phyloP scores from a whole-genome alignment of 2,888 invertebrate genomes.

The Poecilobothrus nobilitatus region DNA sequence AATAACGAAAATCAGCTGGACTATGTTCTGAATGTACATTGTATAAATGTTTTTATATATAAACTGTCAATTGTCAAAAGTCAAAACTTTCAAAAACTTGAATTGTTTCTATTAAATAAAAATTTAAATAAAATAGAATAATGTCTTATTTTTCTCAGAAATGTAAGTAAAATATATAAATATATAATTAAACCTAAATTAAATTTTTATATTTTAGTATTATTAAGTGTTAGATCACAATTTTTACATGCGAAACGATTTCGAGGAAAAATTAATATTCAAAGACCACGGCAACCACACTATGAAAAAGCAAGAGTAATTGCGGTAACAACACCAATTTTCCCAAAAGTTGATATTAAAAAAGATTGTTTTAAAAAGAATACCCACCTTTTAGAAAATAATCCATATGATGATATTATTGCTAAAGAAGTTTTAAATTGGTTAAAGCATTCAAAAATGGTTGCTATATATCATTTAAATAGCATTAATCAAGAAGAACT shows the following conservation, averaged over 20 bases:
- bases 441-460: conserved; percentile 62
- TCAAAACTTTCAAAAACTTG: too few relatives aligned
- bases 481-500: conserved; percentile 57
- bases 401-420: conserved; percentile 64
- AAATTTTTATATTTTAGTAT: conserved; percentile 36
- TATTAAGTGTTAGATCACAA: conserved; percentile 43
- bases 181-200: too few relatives aligned
- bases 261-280: conserved; percentile 69
- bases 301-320: conserved; percentile 58
- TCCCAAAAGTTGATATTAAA: conserved; percentile 47
- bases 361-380: conserved; percentile 47
- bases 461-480: conserved; percentile 65
- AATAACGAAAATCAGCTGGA: too few relatives aligned
- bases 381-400: conserved; percentile 38
- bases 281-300: conserved; percentile 62
- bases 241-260: conserved; percentile 55
- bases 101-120: too few relatives aligned
- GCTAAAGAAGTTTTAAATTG: conserved; percentile 62
- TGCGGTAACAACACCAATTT: conserved; percentile 57
- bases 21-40: too few relatives aligned
- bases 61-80: too few relatives aligned
- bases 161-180: too few relatives aligned
- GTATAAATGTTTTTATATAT: too few relatives aligned
- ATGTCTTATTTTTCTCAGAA: too few relatives aligned
- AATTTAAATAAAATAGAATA: too few relatives aligned